A percentile compares a stretch with the other conserved stretches of the same genome.
These are phyloP conservation scores for Phocoena sinus DNA, from an alignment of 2,113 vertebrate genomes.

Conservation along the genomic window DNA sequence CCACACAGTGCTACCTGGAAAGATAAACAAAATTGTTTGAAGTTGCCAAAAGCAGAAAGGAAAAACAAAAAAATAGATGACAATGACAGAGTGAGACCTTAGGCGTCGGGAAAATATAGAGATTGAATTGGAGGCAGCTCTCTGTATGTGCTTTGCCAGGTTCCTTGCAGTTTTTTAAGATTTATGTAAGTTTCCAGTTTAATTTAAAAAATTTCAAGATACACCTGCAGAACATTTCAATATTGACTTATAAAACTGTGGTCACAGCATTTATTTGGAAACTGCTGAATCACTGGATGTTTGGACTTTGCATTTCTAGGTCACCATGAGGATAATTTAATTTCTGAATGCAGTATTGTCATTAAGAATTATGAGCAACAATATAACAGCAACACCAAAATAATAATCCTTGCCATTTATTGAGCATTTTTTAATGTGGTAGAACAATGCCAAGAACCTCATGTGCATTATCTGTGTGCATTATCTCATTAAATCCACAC, in stretches of 20 bases:
- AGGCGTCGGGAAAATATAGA: neutral
- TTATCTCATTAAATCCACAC: neutral
- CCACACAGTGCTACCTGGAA: neutral
- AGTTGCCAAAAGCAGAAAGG: neutral
- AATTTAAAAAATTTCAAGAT: neutral
- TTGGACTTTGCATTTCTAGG: neutral
- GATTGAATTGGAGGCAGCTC: neutral
- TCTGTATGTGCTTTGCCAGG: neutral
- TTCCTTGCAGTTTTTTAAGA: neutral
- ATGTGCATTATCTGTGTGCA: neutral
- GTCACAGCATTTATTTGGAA: neutral
- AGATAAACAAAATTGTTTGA: neutral
- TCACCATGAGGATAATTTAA: neutral
- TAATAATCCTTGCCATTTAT: neutral
- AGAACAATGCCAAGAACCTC: neutral
- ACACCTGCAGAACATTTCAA: neutral
- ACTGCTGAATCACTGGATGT: neutral
- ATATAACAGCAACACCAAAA: neutral
- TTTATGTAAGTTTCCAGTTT: neutral
- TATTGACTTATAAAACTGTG: neutral
- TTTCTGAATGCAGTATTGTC: neutral
- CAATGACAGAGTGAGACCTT: neutral
- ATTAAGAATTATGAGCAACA: constrained; percentile 2
- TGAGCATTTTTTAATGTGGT: neutral
- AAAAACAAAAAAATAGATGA: neutral